Conservation (phyloP, 2,113 vertebrate species). For the Centropus unirufus region DNA sequence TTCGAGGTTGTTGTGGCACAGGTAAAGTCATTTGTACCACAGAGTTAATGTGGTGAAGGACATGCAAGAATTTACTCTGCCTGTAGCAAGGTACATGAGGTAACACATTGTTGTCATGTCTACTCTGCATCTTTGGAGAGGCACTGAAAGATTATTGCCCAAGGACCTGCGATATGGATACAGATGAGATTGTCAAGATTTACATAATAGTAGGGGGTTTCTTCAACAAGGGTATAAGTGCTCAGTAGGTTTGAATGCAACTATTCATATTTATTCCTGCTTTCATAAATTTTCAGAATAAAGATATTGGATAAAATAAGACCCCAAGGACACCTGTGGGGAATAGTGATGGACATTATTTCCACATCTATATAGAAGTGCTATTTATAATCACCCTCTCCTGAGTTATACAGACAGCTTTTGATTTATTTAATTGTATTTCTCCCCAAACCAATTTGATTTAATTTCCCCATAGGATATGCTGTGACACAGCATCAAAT, state of each 20-base stretch:
- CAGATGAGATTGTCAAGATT: background rate
- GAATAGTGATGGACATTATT: background rate
- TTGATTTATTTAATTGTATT: constrained; percentile 36
- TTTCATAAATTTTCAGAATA: background rate
- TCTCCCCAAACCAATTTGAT: constrained; percentile 16
- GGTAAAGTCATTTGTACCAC: background rate
- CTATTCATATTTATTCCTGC: background rate
- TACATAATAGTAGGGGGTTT: background rate
- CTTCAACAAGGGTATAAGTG: background rate
- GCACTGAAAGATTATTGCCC: background rate
- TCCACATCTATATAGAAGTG: background rate
- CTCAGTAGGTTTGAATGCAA: background rate
- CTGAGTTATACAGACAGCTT: background rate
- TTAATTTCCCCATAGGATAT: constrained; percentile 42
- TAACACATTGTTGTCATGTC: background rate
- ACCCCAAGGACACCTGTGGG: background rate
- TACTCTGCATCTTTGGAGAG: background rate
- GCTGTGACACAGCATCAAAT: background rate
- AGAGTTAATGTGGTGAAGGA: background rate
- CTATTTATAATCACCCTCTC: constrained; percentile 37
- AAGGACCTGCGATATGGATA: background rate
- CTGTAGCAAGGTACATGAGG: background rate
- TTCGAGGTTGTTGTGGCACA: background rate
- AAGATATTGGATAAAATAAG: background rate
- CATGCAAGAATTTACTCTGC: rapidly evolving